Base-by-base conservation (phyloP, 2,797 vertebrate genomes). In the Gallinago solitaria region DNA sequence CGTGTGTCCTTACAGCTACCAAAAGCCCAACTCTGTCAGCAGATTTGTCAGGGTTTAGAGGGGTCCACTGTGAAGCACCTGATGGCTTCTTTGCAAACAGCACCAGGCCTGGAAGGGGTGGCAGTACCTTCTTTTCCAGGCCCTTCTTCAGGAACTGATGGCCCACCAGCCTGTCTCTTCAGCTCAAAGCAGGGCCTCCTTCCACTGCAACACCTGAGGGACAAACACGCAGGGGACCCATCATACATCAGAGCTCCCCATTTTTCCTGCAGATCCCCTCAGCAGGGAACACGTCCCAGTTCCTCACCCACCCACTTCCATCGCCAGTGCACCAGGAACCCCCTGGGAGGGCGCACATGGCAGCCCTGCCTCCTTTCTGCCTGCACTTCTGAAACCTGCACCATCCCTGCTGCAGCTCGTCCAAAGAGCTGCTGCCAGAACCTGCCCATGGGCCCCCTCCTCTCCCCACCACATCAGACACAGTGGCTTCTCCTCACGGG, bases 311-410 rank as follows among this genome's bases (percentile, higher is more conserved):
- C 21, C 27, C 16, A 0, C 9, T 51, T 67, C 82, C 56, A n/a
- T 9, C 6, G 1, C 37, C 64, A 64, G 61, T 3, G 45, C 57
- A 54, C 13, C 51, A 51, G 30, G 23, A 45, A 32, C 24, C 54
- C 17, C 64, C 10, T 12, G 39, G 53, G 37, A 56, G 0, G 1
- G 23, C 0, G 9, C 82, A 53, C 0, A 0, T 39, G 57, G 83
- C 63, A 71, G 32, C 50, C 2, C 2, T 43, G 69, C 13, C 41
- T 23, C 1, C 1, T 43, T 82, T 45, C 54, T 71, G 69, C 53
- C 30, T n/a, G 11, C n/a, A 3, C 6, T 7, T 28, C 41, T 0
- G 0, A 32, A 89, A 60, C 24, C 51, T 24, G 18, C 51, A 47
- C 24, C 35, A 16, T 17, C 53, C 39, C 32, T 59, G 53, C 71